Percentiles rank a stretch among this genome's conserved stretches.
These are phyloP conservation scores for Cynaeus angustus DNA, from an alignment of 2,888 invertebrate species.

Conservation along the genomic window DNA sequence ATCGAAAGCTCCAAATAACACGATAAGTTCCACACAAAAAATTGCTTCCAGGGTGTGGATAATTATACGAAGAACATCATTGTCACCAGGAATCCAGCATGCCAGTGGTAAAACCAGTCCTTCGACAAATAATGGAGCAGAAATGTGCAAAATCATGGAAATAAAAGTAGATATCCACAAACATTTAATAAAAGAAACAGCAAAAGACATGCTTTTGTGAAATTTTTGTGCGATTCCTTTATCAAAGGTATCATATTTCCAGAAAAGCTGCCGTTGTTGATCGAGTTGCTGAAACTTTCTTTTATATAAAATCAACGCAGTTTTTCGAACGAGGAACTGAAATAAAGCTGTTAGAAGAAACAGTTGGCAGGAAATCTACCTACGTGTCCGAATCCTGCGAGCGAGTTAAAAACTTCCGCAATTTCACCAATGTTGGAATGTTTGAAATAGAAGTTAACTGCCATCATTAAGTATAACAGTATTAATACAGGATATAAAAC, in stretches of 20 bases:
- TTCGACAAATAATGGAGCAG: background rate
- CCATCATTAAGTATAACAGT: background rate
- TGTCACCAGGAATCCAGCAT: slow-evolving; percentile 4
- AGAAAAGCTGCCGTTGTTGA: background rate
- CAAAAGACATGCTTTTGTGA: background rate
- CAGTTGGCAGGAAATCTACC: background rate
- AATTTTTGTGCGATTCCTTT: background rate
- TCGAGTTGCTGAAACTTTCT: background rate
- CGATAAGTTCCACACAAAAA: background rate
- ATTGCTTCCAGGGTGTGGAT: slow-evolving; percentile 1
- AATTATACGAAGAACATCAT: background rate
- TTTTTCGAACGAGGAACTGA: background rate
- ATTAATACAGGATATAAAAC: background rate
- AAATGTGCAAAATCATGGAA: background rate
- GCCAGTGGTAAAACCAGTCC: background rate
- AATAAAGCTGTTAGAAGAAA: too few species aligned
- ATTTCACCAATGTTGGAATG: background rate
- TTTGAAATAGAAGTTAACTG: background rate
- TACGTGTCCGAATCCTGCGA: background rate
- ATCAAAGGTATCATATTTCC: background rate
- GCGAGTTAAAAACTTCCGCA: background rate
- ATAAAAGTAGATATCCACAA: background rate
- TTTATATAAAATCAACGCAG: background rate
- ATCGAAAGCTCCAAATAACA: background rate
- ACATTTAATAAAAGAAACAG: background rate